Evolutionary conservation across 2,113 vertebrate species (phyloP).

Genomic region (Loxodonta africana): DNA sequence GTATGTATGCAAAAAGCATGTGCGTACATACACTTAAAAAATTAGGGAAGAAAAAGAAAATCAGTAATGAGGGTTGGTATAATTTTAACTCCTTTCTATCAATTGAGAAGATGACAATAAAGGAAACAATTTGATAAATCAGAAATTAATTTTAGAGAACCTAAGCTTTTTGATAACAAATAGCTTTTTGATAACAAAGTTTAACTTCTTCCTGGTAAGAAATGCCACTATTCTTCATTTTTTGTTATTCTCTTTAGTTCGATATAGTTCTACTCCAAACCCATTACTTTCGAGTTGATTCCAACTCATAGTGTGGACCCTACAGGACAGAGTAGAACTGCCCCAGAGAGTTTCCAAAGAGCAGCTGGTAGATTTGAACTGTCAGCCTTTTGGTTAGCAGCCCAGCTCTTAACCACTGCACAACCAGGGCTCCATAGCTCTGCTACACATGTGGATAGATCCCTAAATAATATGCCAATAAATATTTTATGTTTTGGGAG

Average conservation of each 20-base stretch:
- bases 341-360: too few relatives aligned
- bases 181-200: slow-evolving; percentile 4
- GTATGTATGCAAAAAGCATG: neutral
- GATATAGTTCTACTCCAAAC: too few relatives aligned
- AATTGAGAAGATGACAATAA: neutral
- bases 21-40: neutral
- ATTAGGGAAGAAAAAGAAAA: neutral
- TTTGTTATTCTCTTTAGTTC: neutral
- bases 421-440: too few relatives aligned
- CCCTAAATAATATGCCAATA: neutral
- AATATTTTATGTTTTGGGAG: neutral
- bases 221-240: neutral
- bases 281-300: too few relatives aligned
- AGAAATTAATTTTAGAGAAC: slow-evolving; percentile 20
- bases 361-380: too few relatives aligned
- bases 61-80: neutral
- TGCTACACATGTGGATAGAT: neutral
- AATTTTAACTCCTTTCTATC: neutral
- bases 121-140: neutral
- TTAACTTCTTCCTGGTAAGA: slow-evolving; percentile 8
- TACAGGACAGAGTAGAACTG: too few relatives aligned
- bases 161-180: neutral
- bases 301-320: too few relatives aligned
- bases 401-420: too few relatives aligned
- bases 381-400: too few relatives aligned